Evolutionary conservation across 1,140 invertebrate species (phyloP).

Genomic region (Lutraria rhynchaena): DNA sequence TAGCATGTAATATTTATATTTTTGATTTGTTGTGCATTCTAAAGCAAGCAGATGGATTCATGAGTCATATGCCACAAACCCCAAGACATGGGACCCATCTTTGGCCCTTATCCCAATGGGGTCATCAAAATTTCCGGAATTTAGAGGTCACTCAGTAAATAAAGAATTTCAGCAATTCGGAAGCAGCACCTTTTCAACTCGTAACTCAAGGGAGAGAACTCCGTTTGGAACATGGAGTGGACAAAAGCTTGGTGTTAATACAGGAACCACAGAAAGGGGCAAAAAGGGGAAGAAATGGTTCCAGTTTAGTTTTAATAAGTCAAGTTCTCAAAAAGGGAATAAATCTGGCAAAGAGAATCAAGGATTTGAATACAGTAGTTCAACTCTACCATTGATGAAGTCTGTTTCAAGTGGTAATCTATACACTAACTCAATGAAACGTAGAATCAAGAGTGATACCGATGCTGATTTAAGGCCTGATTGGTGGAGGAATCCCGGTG

Average conservation of each 20-base stretch:
- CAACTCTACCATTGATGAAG: slow-evolving; percentile 13
- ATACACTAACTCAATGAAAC: slow-evolving; percentile 19
- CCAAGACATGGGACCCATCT: background rate
- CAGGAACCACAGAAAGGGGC: background rate
- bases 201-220: slow-evolving; percentile 25
- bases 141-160: too few relatives aligned
- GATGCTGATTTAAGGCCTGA: background rate
- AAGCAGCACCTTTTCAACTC: background rate
- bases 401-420: slow-evolving; percentile 35
- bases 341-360: slow-evolving; percentile 39
- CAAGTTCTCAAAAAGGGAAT: background rate
- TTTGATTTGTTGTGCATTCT: background rate
- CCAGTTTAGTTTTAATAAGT: slow-evolving; percentile 25
- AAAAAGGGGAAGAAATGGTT: slow-evolving; percentile 58
- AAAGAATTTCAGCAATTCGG: background rate
- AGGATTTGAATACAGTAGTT: slow-evolving; percentile 25
- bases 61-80: slow-evolving; percentile 21
- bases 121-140: background rate
- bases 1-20: too few relatives aligned
- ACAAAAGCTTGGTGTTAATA: background rate
- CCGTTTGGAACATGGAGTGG: slow-evolving; percentile 55
- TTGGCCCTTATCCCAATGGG: background rate
- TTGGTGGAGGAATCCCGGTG: background rate
- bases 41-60: slow-evolving; percentile 53
- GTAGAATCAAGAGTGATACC: slow-evolving; percentile 7